phyloP scores from a whole-genome alignment of 2,888 invertebrate species.

The Dilophus febrilis region DNA sequence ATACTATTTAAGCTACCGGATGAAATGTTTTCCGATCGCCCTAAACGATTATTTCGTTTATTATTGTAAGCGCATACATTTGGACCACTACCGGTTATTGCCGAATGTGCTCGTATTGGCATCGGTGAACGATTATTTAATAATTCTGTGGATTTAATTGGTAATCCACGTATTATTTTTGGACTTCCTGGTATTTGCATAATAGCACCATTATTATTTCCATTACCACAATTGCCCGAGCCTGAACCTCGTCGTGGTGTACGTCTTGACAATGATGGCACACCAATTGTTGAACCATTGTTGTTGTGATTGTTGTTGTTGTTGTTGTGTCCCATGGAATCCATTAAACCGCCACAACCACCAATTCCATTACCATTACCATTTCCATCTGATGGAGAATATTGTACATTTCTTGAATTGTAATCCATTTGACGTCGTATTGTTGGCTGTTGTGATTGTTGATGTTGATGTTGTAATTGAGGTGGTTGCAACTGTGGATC shows the following conservation, averaged over 20 bases:
- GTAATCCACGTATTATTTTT: constrained; percentile 20
- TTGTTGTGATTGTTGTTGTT: not conserved
- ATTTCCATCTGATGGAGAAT: constrained; percentile 7
- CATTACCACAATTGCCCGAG: constrained; percentile 18
- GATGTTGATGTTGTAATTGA: constrained; percentile 10
- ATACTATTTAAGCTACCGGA: constrained; percentile 32
- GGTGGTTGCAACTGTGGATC: constrained; percentile 7
- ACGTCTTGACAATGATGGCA: constrained; percentile 23
- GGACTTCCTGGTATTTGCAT: constrained; percentile 27
- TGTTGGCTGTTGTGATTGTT: constrained; percentile 7
- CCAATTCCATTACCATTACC: too few species aligned
- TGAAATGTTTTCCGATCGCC: constrained; percentile 30
- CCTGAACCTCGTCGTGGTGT: constrained; percentile 18
- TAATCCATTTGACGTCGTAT: constrained; percentile 22
- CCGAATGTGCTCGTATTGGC: constrained; percentile 25
- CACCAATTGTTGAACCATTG: constrained; percentile 11
- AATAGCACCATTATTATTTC: constrained; percentile 14
- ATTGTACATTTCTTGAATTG: constrained; percentile 22
- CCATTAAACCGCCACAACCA: constrained; percentile 21
- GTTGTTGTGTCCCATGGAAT: constrained; percentile 21
- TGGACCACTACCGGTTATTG: too few species aligned
- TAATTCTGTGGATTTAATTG: not conserved
- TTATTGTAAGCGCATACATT: constrained; percentile 18
- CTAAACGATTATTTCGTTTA: constrained; percentile 24
- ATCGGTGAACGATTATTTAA: constrained; percentile 21